Base-by-base conservation (phyloP, 2,797 vertebrate species). In the Toxotes lorentzi region DNA sequence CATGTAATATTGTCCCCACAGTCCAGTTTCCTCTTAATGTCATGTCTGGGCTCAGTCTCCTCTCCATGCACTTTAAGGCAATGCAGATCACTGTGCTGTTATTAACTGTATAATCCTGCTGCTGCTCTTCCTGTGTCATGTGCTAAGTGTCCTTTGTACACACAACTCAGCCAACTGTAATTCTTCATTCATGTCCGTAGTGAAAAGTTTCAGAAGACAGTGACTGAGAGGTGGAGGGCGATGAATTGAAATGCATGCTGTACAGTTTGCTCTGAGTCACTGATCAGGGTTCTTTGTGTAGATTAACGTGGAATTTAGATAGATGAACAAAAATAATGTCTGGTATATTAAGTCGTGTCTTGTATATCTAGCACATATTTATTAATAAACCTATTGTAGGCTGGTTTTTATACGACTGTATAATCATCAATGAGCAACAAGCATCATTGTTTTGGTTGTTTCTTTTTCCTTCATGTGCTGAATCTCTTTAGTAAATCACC, bases 1-100 rank as follows among this genome's bases (percentile, higher is more conserved):
- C 51, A 43, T 2, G 0, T 41, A 11, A 57, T 35, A 47, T 3
- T 58, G n/a, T 73, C 34, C n/a, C 66, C 54, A 32, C 19, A 17
- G 56, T 24, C 43, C 53, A 69, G 21, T 17, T 48, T 27, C 13
- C 48, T 2, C 16, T 45, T 17, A 7, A 19, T 59, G 56, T 75
- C 47, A 24, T 35, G 27, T 69, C 51, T 41, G 43, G 51, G 62
- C 40, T 82, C 50, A 27, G 67, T 70, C 78, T 90, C 92, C 89
- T 93, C 79, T 89, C 92, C 92, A 87, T 93, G 92, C 90, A 84
- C 89, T 95, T 93, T 90, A 88, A 93, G 90, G 91, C 94, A 94
- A 93, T 94, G 93, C 93, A 94, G 93, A 93, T 92, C 23, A 51
- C 54, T 78, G 17, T 75, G 23, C 59, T 57, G 38, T 69, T 24